A percentile compares a stretch with the other conserved stretches of the same genome.
Evolutionary conservation across 2,113 vertebrate species (phyloP).

Genomic region (Pterophyllum scalare): DNA sequence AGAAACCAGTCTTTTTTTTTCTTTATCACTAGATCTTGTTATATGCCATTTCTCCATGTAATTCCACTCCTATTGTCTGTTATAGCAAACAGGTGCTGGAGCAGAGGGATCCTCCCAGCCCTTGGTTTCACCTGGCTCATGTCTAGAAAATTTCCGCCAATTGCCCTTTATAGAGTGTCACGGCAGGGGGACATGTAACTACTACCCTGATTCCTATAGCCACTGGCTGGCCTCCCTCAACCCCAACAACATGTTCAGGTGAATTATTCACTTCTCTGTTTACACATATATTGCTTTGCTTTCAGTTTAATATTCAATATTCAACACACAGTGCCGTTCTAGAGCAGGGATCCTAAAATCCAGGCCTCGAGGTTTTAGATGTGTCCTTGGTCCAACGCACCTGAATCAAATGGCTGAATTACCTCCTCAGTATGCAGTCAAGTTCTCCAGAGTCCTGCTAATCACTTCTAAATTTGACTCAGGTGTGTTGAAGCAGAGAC

Average conservation of each 20-base stretch:
- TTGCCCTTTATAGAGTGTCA: constrained; percentile 92
- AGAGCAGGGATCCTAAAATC: too few relatives aligned
- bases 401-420: too few relatives aligned
- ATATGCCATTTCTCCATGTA: not conserved
- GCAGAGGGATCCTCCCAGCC: constrained; percentile 90
- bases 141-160: constrained; percentile 87
- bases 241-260: constrained; percentile 88
- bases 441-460: too few relatives aligned
- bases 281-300: not conserved
- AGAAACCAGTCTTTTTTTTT: not conserved
- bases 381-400: too few relatives aligned
- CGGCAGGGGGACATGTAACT: constrained; percentile 88
- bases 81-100: constrained; percentile 87
- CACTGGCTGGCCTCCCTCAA: constrained; percentile 89
- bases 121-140: constrained; percentile 89
- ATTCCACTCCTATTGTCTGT: constrained; percentile 8
- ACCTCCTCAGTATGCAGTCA: too few relatives aligned
- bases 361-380: too few relatives aligned
- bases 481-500: too few relatives aligned
- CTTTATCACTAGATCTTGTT: not conserved
- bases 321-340: not conserved
- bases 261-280: constrained; percentile 34
- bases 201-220: constrained; percentile 91
- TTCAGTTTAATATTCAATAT: not conserved
- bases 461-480: too few relatives aligned